Evolutionary conservation across 2,113 vertebrate genomes (phyloP).

Genomic region (Hirundichthys speculiger): DNA sequence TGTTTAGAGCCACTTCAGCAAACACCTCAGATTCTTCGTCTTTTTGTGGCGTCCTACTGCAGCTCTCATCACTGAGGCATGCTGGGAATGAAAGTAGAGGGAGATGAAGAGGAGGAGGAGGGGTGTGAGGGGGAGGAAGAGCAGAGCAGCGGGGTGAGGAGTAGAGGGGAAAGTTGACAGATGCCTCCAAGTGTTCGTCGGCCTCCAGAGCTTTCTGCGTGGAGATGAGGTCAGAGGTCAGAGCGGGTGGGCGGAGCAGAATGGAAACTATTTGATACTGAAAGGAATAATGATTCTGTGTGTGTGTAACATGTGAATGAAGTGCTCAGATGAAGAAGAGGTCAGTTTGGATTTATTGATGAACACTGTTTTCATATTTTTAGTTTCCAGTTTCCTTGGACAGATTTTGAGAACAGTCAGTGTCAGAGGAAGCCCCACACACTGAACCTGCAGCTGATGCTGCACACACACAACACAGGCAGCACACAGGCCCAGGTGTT

Average conservation of each 20-base stretch:
- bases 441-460: too few relatives aligned
- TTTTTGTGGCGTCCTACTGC: not conserved
- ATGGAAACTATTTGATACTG: conserved; percentile 29
- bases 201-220: conserved; percentile 33
- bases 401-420: conserved; percentile 21
- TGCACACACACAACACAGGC: too few relatives aligned
- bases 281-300: conserved; percentile 43
- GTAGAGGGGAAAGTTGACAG: conserved; percentile 17
- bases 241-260: conserved; percentile 54
- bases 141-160: not conserved
- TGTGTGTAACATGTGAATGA: not conserved
- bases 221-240: conserved; percentile 53
- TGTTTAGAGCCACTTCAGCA: too few relatives aligned
- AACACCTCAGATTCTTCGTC: too few relatives aligned
- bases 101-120: conserved; percentile 2
- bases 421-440: not conserved
- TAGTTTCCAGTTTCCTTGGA: not conserved
- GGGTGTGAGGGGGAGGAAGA: conserved; percentile 5
- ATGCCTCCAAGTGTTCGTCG: conserved; percentile 44
- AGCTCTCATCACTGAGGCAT: conserved; percentile 49
- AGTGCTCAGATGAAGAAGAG: not conserved
- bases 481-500: too few relatives aligned
- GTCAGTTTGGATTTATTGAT: not conserved
- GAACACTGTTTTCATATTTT: not conserved
- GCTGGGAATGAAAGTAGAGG: conserved; percentile 47